Evolutionary conservation across 2,797 vertebrate species (phyloP).

Genomic region (Myotis pilosus): DNA sequence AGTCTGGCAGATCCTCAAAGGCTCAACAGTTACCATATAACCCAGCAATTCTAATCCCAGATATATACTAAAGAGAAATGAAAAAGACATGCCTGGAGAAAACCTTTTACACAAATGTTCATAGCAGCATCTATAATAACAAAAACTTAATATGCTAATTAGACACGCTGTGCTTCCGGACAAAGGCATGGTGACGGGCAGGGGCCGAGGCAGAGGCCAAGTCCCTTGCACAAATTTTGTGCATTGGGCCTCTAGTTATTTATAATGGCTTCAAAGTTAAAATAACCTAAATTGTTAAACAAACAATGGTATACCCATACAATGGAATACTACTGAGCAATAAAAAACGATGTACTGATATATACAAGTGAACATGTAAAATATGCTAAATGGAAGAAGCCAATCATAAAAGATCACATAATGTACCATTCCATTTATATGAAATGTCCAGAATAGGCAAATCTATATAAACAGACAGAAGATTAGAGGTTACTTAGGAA

Average conservation of each 20-base stretch:
- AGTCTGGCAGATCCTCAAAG: constrained; percentile 1
- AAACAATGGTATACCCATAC: not conserved
- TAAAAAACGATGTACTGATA: not conserved
- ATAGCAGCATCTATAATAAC: not conserved
- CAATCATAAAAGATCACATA: not conserved
- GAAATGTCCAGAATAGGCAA: constrained; percentile 21
- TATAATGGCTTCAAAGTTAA: not conserved
- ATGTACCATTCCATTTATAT: not conserved
- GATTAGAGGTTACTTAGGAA: not conserved
- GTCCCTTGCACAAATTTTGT: no score
- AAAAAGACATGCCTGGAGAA: constrained; percentile 2
- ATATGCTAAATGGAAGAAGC: not conserved
- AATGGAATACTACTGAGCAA: not conserved
- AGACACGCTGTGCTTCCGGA: no score
- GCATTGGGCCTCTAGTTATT: no score
- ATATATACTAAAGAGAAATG: constrained; percentile 24
- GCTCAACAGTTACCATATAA: not conserved
- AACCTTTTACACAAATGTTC: constrained; percentile 5
- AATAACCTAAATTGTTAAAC: not conserved
- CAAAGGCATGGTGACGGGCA: no score
- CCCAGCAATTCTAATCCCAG: not conserved
- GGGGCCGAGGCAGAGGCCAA: no score
- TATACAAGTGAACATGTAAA: not conserved
- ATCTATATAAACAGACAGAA: not conserved
- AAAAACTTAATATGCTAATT: no score